These are phyloP conservation scores for Polypterus senegalus DNA, from an alignment of 2,113 vertebrate species.

Conservation along the genomic window DNA sequence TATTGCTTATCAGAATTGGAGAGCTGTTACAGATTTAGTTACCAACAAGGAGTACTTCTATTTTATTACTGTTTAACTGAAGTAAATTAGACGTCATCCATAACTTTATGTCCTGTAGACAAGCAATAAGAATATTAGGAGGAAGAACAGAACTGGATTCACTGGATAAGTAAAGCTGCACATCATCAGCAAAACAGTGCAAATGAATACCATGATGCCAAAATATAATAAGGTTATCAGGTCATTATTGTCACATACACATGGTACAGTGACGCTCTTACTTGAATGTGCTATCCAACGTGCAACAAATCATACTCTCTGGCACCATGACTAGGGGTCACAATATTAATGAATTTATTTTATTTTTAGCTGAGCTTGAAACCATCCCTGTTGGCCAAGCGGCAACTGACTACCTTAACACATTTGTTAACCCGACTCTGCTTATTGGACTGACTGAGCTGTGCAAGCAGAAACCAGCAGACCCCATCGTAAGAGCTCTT, in stretches of 20 bases:
- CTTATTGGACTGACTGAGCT: conserved; percentile 74
- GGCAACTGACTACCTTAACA: conserved; percentile 69
- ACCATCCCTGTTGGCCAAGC: conserved; percentile 54
- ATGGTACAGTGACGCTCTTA: background rate
- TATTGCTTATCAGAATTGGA: no score
- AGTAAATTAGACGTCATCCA: no score
- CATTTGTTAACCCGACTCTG: conserved; percentile 64
- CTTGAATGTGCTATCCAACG: background rate
- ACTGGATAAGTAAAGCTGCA: no score
- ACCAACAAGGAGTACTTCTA: no score
- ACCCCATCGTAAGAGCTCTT: conserved; percentile 79
- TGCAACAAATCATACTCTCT: background rate
- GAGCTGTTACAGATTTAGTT: no score
- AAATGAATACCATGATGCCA: background rate
- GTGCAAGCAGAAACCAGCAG: conserved; percentile 75
- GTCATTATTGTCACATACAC: background rate
- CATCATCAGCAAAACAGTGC: no score
- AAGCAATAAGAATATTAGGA: no score
- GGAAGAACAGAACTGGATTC: no score
- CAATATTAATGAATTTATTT: conserved; percentile 2
- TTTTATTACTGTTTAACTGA: no score
- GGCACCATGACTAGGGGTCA: background rate
- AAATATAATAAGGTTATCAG: background rate
- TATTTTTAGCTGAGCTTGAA: conserved; percentile 60
- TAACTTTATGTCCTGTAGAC: no score